Evolutionary conservation across 2,797 vertebrate species (phyloP), one percentile per base, ranked within the genome.

Genomic region (Neopelma chrysocephalum): DNA sequence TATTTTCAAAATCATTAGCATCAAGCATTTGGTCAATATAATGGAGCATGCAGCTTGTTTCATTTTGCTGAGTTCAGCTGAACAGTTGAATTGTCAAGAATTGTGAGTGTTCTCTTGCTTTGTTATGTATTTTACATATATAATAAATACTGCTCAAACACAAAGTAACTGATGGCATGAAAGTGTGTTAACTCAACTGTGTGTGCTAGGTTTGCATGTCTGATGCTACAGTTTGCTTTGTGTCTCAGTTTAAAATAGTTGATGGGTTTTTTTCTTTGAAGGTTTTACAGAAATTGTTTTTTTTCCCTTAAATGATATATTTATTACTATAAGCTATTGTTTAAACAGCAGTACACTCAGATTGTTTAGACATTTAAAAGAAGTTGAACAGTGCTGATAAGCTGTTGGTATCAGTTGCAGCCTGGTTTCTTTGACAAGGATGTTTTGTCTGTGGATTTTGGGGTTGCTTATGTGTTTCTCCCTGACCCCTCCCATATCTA

Each of bases 101-200:
- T 19, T 48, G 17, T 36, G 53, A 42, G 9, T 43, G 50, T 66
- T 80, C 36, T 57, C n/a, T 89, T 86, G 15, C 50, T 78, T 64
- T 64, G 12, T 27, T 0, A 0, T 0, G 0, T 27, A 10, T 79
- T 82, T 84, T 69, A 18, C 2, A 1, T 47, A 12, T 22, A n/a
- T 42, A 19, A n/a, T 31, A 70, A 70, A 79, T 54, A 29, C 32
- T 61, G 11, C 29, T 94, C 21, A 82, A 92, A 58, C 5, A 25
- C 20, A 42, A 64, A 70, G 70, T 34, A 60, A 29, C 12, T n/a
- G 23, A 22, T n/a, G 8, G 9, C 43, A 42, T 82, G 11, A 87
- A 91, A 80, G 40, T 53, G 27, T 1, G 4, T 7, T 34, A 54
- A 21, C 23, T 20, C 32, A 72, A 16, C 34, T 47, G 3, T 4